These are phyloP conservation scores for Prunella fulvescens DNA, from an alignment of 2,113 vertebrate genomes.

Conservation along the genomic window DNA sequence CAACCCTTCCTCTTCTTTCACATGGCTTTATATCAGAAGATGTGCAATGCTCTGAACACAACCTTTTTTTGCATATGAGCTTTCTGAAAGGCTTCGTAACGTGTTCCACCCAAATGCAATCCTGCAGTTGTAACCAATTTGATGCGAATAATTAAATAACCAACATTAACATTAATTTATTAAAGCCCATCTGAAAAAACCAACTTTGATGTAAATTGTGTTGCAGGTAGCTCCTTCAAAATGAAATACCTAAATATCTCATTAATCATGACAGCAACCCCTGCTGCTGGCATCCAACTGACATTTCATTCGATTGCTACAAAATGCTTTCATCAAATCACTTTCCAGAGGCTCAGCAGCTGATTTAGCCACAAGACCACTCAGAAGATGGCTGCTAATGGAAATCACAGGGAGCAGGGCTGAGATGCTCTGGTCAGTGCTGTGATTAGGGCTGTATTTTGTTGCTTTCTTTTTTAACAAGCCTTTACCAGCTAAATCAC, in stretches of 20 bases:
- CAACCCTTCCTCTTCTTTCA: neutral
- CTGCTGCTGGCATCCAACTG: neutral
- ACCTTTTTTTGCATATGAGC: neutral
- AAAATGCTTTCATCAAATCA: slow-evolving; percentile 37
- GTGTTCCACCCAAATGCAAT: neutral
- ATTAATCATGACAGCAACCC: slow-evolving; percentile 48
- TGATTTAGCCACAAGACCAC: slow-evolving; percentile 4
- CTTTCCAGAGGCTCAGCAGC: neutral
- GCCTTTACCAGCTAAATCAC: neutral
- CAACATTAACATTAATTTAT: slow-evolving; percentile 47
- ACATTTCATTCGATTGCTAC: slow-evolving; percentile 10
- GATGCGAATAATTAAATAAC: slow-evolving; percentile 42
- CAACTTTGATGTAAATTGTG: neutral
- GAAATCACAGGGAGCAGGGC: neutral
- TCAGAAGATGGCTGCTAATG: neutral
- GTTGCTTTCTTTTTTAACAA: rapidly evolving
- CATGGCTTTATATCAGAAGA: neutral
- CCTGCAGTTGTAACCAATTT: slow-evolving; percentile 16
- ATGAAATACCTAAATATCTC: neutral
- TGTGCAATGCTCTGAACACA: neutral
- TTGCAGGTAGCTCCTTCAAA: slow-evolving; percentile 55
- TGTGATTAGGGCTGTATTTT: neutral
- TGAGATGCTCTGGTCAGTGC: neutral
- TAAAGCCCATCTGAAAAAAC: neutral
- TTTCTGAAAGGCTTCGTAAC: neutral